Base-by-base conservation (phyloP, 2,888 invertebrate genomes). In the Drosophila mercatorum region DNA sequence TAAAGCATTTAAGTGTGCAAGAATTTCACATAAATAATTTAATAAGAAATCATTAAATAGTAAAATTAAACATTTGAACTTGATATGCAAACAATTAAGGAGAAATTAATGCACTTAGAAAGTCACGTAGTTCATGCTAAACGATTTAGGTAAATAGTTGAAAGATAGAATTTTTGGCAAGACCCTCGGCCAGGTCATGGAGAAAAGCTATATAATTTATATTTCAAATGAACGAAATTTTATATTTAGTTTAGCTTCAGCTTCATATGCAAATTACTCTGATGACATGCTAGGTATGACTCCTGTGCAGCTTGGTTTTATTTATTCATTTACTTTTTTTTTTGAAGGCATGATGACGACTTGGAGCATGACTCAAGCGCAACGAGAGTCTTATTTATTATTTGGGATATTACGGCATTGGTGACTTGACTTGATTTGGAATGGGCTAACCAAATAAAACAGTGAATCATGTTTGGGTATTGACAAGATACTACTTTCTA, bases 331-430 rank as follows among this genome's bases (percentile, higher is more conserved):
- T 17, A 17, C 17, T 17, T 17, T 17, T 17, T 17, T 17, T 17
- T 17, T 17, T 17, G 17, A 17, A 17, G 17, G 17, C 14, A 49
- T 56, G 72, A 72, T 63, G 49, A 7, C 44, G 49, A 65, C 44
- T 66, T 52, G n/a, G 53, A 49, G 12, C 51, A 43, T 80, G 83
- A 80, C 67, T 80, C 80, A 80, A 58, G 22, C 38, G 22, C 41
- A 63, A 44, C 5, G 22, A 59, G 47, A 17, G 55, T 17, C 17
- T 40, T 12, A 56, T 58, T 66, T 56, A 36, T 67, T 56, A 36
- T 43, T 62, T 67, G 6, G 47, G 51, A 68, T 58, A 75, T 62
- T 44, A 43, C 36, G 43, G 36, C 55, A 52, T 26, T 46, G 43
- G 47, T 69, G 68, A 67, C 36, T 28, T 36, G 55, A 44, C n/a